Conservation (phyloP, 2,797 vertebrate species). For the Acanthis flammea region DNA sequence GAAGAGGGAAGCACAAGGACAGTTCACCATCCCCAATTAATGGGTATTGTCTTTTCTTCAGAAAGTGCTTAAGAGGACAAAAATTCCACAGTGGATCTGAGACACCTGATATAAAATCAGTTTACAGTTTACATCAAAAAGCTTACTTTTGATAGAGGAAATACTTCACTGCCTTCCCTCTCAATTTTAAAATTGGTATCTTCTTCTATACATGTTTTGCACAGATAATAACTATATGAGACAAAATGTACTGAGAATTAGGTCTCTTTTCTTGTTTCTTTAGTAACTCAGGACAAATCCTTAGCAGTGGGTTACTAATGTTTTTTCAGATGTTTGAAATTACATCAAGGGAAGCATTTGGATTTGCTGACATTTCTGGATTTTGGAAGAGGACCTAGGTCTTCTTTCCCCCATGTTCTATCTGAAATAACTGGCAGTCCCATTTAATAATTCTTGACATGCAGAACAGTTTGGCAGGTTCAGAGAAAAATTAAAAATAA, state of each 20-base stretch:
- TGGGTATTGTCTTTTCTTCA: not conserved
- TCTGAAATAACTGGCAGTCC: not conserved
- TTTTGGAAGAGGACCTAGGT: not conserved
- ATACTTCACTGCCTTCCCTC: not conserved
- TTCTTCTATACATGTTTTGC: not conserved
- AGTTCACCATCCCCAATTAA: not conserved
- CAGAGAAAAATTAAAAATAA: not conserved
- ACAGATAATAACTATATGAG: not conserved
- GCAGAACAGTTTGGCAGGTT: not conserved
- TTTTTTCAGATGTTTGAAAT: constrained; percentile 22
- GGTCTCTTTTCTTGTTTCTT: not conserved
- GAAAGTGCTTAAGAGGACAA: not conserved
- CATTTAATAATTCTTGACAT: not conserved
- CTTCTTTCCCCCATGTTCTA: not conserved
- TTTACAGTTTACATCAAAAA: not conserved
- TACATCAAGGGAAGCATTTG: not conserved
- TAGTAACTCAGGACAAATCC: not conserved
- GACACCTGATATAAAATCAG: not conserved
- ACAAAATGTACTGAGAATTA: not conserved
- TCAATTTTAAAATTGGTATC: not conserved
- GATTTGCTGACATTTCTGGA: not conserved
- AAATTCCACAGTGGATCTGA: not conserved
- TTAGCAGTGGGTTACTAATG: not conserved
- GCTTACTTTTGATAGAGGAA: not conserved
- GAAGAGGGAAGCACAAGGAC: not conserved